These are phyloP conservation scores for Caenorhabditis doughertyi DNA, from an alignment of 2,888 invertebrate species.

Conservation along the genomic window DNA sequence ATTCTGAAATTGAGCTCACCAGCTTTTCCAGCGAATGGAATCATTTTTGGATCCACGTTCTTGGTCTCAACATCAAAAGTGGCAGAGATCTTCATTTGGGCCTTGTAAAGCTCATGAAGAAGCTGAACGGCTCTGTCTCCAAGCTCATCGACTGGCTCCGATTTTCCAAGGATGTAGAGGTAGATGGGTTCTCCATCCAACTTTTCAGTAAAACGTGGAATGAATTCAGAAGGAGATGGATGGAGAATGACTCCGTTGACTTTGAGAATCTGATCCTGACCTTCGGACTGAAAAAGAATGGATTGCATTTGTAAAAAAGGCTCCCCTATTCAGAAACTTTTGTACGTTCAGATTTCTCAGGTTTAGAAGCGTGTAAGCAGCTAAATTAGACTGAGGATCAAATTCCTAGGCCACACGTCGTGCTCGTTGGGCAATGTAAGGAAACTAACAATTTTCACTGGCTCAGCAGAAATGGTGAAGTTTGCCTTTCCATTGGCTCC, in stretches of 20 bases:
- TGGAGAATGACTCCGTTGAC: slow-evolving; percentile 1
- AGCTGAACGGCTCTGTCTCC: slow-evolving; percentile 26
- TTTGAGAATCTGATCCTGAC: not conserved
- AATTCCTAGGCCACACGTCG: too few relatives aligned
- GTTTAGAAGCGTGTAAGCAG: too few relatives aligned
- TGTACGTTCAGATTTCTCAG: too few relatives aligned
- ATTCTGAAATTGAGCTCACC: too few relatives aligned
- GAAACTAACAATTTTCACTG: slow-evolving; percentile 31
- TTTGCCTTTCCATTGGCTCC: slow-evolving; percentile 41
- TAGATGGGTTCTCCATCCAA: slow-evolving; percentile 25
- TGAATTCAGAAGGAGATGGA: slow-evolving; percentile 1
- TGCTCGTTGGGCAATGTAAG: too few relatives aligned
- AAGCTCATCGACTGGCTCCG: slow-evolving; percentile 37
- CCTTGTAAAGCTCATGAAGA: slow-evolving; percentile 20
- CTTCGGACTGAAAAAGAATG: slow-evolving; percentile 27
- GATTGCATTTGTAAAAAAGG: too few relatives aligned
- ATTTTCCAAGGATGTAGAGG: slow-evolving; percentile 27
- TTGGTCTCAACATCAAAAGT: slow-evolving; percentile 41
- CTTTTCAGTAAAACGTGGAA: slow-evolving; percentile 30
- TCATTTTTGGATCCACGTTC: slow-evolving; percentile 25
- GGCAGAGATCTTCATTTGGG: slow-evolving; percentile 31
- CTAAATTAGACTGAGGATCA: too few relatives aligned
- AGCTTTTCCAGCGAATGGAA: slow-evolving; percentile 44
- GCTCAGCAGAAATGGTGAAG: slow-evolving; percentile 30
- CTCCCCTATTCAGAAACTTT: too few relatives aligned